phyloP scores from a whole-genome alignment of 2,113 vertebrate genomes.

The Tachuris rubrigastra region DNA sequence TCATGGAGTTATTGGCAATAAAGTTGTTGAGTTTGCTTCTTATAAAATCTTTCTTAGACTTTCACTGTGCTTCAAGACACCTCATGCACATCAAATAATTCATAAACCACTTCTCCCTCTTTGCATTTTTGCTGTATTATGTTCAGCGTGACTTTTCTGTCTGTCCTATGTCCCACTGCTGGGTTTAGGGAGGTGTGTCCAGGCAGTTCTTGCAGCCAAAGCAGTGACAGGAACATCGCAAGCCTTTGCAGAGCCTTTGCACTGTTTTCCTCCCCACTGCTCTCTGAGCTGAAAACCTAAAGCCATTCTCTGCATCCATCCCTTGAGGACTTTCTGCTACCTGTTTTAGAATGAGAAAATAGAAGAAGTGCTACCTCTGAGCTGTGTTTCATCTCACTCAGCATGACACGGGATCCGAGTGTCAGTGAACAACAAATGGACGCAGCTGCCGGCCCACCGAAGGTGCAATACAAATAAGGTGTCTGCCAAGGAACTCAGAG shows the following conservation, averaged over 20 bases:
- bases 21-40: background rate
- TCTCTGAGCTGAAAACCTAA: background rate
- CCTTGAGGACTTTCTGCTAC: background rate
- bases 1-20: background rate
- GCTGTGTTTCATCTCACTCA: background rate
- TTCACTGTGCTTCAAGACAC: background rate
- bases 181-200: background rate
- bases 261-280: background rate
- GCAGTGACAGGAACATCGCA: rapidly evolving
- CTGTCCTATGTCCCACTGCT: rapidly evolving
- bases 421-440: background rate
- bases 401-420: background rate
- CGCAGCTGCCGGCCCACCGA: rapidly evolving
- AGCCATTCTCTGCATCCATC: background rate
- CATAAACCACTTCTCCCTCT: background rate
- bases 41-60: background rate
- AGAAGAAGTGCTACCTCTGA: background rate
- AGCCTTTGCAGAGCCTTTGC: background rate
- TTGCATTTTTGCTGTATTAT: background rate
- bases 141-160: background rate
- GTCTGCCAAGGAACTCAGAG: background rate
- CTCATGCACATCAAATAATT: background rate
- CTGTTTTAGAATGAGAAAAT: background rate
- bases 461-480: background rate
- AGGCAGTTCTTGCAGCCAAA: background rate